phyloP scores from a whole-genome alignment of 2,113 vertebrate species.

The Microcebus ravelobensis region DNA sequence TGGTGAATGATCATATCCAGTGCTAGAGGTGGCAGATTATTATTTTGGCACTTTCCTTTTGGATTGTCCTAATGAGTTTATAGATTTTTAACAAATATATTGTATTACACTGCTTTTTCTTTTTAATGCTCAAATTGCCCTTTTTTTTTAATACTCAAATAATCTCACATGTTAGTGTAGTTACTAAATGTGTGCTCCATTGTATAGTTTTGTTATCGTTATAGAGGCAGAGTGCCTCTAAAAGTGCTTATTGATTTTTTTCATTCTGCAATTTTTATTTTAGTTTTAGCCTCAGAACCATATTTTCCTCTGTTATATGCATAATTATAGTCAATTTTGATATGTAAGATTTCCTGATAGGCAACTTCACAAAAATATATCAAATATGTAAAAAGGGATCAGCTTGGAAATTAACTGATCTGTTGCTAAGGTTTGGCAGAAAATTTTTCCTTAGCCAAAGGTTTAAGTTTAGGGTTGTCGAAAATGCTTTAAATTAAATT shows the following conservation, averaged over 20 bases:
- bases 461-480: not conserved
- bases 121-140: not conserved
- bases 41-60: not conserved
- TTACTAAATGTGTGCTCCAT: not conserved
- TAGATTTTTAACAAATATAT: not conserved
- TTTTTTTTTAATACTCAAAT: not conserved
- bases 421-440: not conserved
- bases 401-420: constrained; percentile 8
- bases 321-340: not conserved
- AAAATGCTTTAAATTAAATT: constrained; percentile 6
- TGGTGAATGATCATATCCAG: not conserved
- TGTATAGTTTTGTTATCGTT: not conserved
- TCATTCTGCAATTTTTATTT: not conserved
- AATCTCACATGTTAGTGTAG: not conserved
- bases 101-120: not conserved
- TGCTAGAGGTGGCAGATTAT: not conserved
- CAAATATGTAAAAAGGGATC: not conserved
- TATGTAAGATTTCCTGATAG: not conserved
- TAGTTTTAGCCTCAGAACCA: not conserved
- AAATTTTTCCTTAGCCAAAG: not conserved
- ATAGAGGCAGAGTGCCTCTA: not conserved
- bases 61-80: not conserved
- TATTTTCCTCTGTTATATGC: not conserved
- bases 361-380: not conserved
- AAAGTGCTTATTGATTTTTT: constrained; percentile 6